Conservation (phyloP, 2,797 vertebrate species). For the Lithobates sylvaticus region DNA sequence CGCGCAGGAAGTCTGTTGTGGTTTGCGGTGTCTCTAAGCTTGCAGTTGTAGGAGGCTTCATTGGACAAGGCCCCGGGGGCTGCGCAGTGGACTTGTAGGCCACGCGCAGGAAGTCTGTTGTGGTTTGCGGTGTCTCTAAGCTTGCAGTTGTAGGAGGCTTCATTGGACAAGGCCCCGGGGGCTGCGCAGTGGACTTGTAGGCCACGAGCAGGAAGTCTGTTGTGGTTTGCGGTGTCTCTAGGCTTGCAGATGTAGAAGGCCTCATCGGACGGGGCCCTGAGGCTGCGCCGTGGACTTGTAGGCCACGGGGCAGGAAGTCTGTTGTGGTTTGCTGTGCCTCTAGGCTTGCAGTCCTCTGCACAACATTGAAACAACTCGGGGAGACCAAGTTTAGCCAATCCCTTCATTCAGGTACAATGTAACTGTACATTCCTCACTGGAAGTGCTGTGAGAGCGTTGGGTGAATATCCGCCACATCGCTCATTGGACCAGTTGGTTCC, state of each 20-base stretch:
- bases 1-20: too few relatives aligned
- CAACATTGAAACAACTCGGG: background rate
- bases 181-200: background rate
- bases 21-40: too few relatives aligned
- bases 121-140: too few relatives aligned
- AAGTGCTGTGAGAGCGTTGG: constrained; percentile 66
- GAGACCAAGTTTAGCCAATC: background rate
- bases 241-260: background rate
- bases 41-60: too few relatives aligned
- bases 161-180: background rate
- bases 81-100: too few relatives aligned
- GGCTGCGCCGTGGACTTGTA: background rate
- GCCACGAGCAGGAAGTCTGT: background rate
- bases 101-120: too few relatives aligned
- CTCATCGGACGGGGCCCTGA: too few relatives aligned
- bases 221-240: background rate
- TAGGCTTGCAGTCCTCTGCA: constrained; percentile 18
- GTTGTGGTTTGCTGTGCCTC: background rate
- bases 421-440: constrained; percentile 62
- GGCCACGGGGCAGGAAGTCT: background rate
- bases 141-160: background rate
- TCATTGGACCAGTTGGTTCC: constrained; percentile 67
- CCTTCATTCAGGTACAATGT: constrained; percentile 15
- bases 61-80: too few relatives aligned
- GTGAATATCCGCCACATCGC: constrained; percentile 31